These are phyloP conservation scores for Siphonodentalium dalli DNA, from an alignment of 2,888 invertebrate species.

Conservation along the genomic window DNA sequence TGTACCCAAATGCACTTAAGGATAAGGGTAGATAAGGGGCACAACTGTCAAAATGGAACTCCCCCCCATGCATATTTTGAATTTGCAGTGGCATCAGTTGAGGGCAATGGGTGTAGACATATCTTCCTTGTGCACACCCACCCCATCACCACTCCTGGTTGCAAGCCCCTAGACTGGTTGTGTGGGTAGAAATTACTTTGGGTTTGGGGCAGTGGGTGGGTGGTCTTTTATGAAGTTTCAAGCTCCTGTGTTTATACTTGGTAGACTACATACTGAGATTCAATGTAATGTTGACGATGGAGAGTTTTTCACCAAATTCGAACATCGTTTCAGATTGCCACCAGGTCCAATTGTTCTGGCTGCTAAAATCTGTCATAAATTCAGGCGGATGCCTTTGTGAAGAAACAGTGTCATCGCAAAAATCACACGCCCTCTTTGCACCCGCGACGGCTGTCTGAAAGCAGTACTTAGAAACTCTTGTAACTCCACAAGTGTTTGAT, in stretches of 20 bases:
- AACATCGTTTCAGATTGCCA: constrained; percentile 84
- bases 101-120: too few species aligned
- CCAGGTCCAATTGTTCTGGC: constrained; percentile 69
- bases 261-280: constrained; percentile 74
- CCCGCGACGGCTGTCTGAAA: constrained; percentile 83
- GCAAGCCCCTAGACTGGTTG: too few species aligned
- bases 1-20: too few species aligned
- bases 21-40: too few species aligned
- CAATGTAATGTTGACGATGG: constrained; percentile 90
- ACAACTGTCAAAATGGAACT: too few species aligned
- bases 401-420: constrained; percentile 72
- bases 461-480: constrained; percentile 75
- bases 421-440: constrained; percentile 73
- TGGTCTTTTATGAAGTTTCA: too few species aligned
- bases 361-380: constrained; percentile 90
- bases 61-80: too few species aligned
- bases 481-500: constrained; percentile 94
- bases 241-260: not conserved
- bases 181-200: too few species aligned
- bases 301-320: constrained; percentile 89
- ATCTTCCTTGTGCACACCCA: too few species aligned
- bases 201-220: too few species aligned
- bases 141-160: too few species aligned
- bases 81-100: too few species aligned
- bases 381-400: constrained; percentile 74